Base-by-base conservation (phyloP, 2,888 invertebrate species). In the Tolmerus cingulatus region DNA sequence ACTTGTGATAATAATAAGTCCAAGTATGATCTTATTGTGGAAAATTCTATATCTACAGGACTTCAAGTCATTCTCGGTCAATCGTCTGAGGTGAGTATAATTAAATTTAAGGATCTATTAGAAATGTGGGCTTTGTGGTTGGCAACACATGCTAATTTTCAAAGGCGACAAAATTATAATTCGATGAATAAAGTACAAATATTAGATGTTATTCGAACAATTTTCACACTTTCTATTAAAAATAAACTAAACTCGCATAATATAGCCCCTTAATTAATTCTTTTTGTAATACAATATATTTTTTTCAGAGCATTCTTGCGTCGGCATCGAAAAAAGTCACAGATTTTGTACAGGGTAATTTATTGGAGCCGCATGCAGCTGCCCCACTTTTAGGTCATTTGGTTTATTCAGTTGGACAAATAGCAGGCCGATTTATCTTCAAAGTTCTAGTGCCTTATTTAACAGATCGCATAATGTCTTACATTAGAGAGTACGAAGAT, bases 291-390 rank as follows among this genome's bases (percentile, higher is more conserved):
- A 19, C 8, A 19, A 14, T 78, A 34, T 34, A n/a, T 16, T 74
- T 84, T n/a, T 34, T 66, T 23, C 23, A 93, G 88, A 92, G 93
- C 86, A 94, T 95, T 89, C 94, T 94, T 88, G 91, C 92, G 16
- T 93, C 95, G 89, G 97, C 97, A 0, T 91, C 98, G 78, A 94
- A 95, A 89, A 97, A 97, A 91, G 94, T 98, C 46, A 95, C 95
- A 89, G 93, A 94, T 12, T 98, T 97, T 91, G 95, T 95, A 0
- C 95, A 95, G 0, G 95, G 95, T 86, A 95, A 95, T 40, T 95
- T 97, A n/a, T 95, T 97, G 89, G 98, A 98, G 91, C 95, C 96
- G 0, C 95, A 95, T 90, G 96, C 98, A 0, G 96, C 97, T 0
- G 98, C 97, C 0, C 95, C 95, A 91, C 94, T 97, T 91, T 95